Percentiles rank a stretch among this genome's conserved stretches.
Conservation (phyloP, 2,113 vertebrate species). For the Hemibagrus wyckioides region DNA sequence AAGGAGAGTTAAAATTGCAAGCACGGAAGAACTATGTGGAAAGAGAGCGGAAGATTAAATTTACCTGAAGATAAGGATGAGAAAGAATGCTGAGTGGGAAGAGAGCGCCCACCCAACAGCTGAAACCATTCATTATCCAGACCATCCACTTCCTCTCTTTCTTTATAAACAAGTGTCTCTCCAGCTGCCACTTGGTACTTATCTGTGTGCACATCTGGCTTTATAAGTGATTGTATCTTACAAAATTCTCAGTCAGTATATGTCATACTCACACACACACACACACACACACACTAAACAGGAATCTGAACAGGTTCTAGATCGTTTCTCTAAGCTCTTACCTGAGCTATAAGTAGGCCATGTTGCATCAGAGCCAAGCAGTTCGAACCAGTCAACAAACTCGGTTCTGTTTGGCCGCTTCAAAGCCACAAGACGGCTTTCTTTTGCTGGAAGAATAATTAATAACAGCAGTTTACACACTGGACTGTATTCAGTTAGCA, state of each 20-base stretch:
- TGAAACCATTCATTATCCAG: slow-evolving; percentile 1
- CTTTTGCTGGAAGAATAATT: slow-evolving; percentile 25
- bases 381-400: slow-evolving; percentile 66
- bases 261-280: background rate
- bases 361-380: slow-evolving; percentile 56
- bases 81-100: background rate
- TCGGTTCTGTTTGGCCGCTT: slow-evolving; percentile 52
- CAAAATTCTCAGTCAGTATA: background rate
- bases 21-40: background rate
- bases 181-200: background rate
- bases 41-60: background rate
- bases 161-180: background rate
- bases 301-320: slow-evolving; percentile 19
- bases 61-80: slow-evolving; percentile 11
- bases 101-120: background rate
- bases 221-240: background rate
- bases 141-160: background rate
- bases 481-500: background rate
- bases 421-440: slow-evolving; percentile 49
- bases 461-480: background rate
- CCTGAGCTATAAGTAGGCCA: slow-evolving; percentile 59
- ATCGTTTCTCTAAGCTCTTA: slow-evolving; percentile 50
- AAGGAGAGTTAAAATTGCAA: background rate
- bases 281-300: background rate
- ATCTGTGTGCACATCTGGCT: background rate